Conservation (phyloP, 2,797 vertebrate species). For the Leptoclinus maculatus region DNA sequence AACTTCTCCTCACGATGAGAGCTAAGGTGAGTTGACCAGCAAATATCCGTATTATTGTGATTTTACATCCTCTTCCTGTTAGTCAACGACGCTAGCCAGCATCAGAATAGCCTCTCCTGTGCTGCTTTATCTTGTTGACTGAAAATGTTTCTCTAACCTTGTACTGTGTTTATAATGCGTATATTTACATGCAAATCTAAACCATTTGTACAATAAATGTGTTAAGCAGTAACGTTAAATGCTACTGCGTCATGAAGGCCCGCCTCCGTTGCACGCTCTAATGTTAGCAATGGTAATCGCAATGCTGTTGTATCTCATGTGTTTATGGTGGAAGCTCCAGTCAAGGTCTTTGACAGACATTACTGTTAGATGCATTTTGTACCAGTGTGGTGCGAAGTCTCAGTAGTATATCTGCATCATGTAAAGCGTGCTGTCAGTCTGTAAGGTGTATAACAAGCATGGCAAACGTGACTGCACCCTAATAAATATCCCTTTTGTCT, state of each 20-base stretch:
- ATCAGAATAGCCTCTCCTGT: accelerated
- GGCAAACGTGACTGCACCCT: background rate
- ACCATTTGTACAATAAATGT: accelerated
- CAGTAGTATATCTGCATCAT: background rate
- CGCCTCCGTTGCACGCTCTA: background rate
- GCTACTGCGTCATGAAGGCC: background rate
- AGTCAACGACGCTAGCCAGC: conserved; percentile 27
- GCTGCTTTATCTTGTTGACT: accelerated
- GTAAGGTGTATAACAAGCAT: background rate
- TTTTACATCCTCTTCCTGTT: background rate
- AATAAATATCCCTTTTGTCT: conserved; percentile 18
- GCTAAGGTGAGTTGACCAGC: conserved; percentile 87
- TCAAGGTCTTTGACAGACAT: accelerated
- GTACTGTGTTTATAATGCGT: background rate
- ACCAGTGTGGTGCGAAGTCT: accelerated
- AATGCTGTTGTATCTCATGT: background rate
- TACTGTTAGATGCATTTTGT: accelerated
- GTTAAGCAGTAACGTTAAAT: accelerated
- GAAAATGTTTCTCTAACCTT: background rate
- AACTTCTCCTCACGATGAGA: conserved; percentile 89
- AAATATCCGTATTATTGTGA: accelerated
- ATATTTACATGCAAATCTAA: accelerated
- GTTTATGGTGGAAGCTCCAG: accelerated
- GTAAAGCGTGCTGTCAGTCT: background rate
- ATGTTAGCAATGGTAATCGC: background rate